A percentile compares a stretch with the other conserved stretches of the same genome.
phyloP scores from a whole-genome alignment of 2,797 vertebrate species.

The Pelochelys cantorii region DNA sequence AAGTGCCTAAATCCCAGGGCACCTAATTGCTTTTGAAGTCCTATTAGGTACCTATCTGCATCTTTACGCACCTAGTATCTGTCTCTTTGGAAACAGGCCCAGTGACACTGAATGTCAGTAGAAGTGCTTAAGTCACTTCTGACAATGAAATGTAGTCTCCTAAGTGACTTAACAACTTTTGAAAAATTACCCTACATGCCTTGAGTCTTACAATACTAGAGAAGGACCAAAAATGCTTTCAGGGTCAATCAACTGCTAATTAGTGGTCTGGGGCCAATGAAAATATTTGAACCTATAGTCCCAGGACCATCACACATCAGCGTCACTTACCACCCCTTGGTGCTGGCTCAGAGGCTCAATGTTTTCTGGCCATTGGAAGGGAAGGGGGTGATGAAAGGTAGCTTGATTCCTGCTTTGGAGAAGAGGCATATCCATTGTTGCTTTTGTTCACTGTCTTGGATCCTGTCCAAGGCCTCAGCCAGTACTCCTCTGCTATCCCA shows the following conservation, averaged over 20 bases:
- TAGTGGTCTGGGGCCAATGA: fast-evolving
- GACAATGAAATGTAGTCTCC: too few species aligned
- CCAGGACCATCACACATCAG: not conserved
- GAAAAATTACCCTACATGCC: not conserved
- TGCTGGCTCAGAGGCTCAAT: not conserved
- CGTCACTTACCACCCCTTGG: too few species aligned
- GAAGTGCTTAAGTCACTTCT: not conserved
- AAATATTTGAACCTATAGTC: not conserved
- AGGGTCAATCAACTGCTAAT: not conserved
- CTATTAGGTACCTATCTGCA: too few species aligned
- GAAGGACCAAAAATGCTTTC: fast-evolving
- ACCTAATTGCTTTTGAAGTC: too few species aligned
- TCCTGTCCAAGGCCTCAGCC: not conserved
- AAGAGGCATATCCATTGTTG: not conserved
- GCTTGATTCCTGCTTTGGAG: not conserved
- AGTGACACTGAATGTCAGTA: not conserved
- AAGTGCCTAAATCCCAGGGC: too few species aligned
- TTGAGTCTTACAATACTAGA: not conserved
- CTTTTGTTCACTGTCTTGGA: not conserved
- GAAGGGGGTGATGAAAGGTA: not conserved
- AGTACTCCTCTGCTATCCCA: not conserved
- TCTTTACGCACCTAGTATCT: too few species aligned
- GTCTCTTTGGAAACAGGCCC: too few species aligned
- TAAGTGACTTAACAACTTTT: not conserved
- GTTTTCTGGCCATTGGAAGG: not conserved